Percentiles rank a stretch among this genome's conserved stretches.
These are phyloP conservation scores for Oxycera nigricornis DNA, from an alignment of 2,888 invertebrate species.

Conservation along the genomic window DNA sequence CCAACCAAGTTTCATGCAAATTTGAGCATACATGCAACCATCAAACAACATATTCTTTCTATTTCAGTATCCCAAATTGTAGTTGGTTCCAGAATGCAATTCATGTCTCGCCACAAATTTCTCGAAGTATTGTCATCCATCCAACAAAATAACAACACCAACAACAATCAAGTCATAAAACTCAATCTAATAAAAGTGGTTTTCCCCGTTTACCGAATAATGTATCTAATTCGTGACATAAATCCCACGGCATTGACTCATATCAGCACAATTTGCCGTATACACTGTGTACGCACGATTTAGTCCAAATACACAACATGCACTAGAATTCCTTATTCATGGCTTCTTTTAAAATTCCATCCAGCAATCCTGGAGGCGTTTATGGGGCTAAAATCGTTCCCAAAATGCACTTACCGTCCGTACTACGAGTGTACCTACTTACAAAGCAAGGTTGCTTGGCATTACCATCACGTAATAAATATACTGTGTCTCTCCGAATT, in stretches of 20 bases:
- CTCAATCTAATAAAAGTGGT: background rate
- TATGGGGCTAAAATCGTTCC: conserved; percentile 2
- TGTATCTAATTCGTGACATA: conserved; percentile 3
- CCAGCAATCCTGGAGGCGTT: background rate
- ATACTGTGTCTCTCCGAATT: background rate
- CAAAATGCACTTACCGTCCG: background rate
- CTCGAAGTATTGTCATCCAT: no score
- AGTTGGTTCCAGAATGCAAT: no score
- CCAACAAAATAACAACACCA: no score
- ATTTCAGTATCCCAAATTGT: no score
- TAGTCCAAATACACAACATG: background rate
- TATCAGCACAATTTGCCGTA: background rate
- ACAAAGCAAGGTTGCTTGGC: background rate
- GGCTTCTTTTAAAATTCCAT: background rate
- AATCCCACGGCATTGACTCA: conserved; percentile 3
- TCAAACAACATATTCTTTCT: no score
- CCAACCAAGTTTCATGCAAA: no score
- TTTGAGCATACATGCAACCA: no score
- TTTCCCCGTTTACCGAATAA: background rate
- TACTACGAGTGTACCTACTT: background rate
- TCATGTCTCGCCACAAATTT: no score
- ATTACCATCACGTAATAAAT: background rate
- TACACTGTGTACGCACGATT: background rate
- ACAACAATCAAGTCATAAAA: no score
- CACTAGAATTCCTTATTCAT: background rate